Evolutionary conservation across 92 coral and sea anemone species (phyloP).

Genomic region (Bergia puertoricense): DNA sequence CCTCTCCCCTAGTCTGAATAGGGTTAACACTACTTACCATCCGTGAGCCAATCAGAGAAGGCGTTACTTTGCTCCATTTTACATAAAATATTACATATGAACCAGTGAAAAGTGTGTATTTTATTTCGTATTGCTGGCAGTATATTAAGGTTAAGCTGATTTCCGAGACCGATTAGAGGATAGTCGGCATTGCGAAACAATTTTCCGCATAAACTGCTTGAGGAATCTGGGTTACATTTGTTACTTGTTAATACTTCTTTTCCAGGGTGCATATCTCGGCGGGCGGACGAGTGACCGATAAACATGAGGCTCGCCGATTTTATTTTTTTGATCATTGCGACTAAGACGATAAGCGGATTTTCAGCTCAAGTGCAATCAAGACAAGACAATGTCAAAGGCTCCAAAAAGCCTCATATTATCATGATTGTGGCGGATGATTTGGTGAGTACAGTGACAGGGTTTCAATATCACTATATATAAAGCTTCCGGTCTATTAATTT

Average conservation of each 20-base stretch:
- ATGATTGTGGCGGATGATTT: slow-evolving; percentile 95
- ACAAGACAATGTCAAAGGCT: slow-evolving; percentile 22
- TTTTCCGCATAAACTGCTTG: too few species aligned
- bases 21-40: too few species aligned
- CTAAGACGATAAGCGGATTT: neutral
- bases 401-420: slow-evolving; percentile 81
- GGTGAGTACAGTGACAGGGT: slow-evolving; percentile 52
- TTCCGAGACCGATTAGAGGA: too few species aligned
- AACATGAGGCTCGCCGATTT: slow-evolving; percentile 29
- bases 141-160: too few species aligned
- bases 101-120: too few species aligned
- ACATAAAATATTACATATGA: too few species aligned
- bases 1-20: too few species aligned
- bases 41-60: too few species aligned
- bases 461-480: neutral
- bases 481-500: neutral
- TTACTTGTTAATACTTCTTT: neutral
- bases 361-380: neutral
- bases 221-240: neutral
- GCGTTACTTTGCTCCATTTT: too few species aligned
- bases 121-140: too few species aligned
- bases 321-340: slow-evolving; percentile 21
- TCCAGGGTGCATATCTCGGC: slow-evolving; percentile 9
- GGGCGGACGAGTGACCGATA: slow-evolving; percentile 10
- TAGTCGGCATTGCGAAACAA: too few species aligned